These are phyloP conservation scores for Eulemur rufifrons DNA, from an alignment of 2,113 vertebrate species.

Conservation along the genomic window DNA sequence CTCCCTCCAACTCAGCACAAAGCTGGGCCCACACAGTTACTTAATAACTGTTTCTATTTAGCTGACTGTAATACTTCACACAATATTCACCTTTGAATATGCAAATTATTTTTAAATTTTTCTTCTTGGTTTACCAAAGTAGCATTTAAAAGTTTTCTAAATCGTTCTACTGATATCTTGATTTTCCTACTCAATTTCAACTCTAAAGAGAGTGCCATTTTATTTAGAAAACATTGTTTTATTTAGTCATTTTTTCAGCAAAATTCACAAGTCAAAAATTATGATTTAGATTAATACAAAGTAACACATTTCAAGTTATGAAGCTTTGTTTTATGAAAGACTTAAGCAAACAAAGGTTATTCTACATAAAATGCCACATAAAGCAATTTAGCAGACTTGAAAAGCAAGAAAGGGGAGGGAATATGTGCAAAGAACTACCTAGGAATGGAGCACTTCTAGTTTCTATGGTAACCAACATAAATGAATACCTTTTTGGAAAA, in stretches of 20 bases:
- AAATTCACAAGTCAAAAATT: conserved; percentile 34
- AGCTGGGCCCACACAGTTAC: not conserved
- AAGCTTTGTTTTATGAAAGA: conserved; percentile 33
- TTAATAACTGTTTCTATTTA: not conserved
- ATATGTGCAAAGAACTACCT: conserved; percentile 34
- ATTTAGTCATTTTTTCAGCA: not conserved
- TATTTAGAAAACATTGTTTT: conserved; percentile 50
- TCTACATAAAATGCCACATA: conserved; percentile 41
- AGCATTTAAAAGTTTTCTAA: conserved; percentile 50
- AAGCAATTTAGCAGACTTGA: conserved; percentile 66
- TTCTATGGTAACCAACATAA: conserved; percentile 79
- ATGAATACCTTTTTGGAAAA: conserved; percentile 76
- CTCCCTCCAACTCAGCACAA: not conserved
- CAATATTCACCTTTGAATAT: not conserved
- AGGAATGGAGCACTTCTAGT: conserved; percentile 68
- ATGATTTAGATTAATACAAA: not conserved
- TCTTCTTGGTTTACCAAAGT: conserved; percentile 12
- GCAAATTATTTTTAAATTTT: conserved; percentile 35
- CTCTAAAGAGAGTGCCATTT: conserved; percentile 15
- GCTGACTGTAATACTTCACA: not conserved
- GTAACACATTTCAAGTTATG: conserved; percentile 4
- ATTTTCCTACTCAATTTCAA: conserved; percentile 54
- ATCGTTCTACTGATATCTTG: not conserved
- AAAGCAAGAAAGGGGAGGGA: conserved; percentile 50
- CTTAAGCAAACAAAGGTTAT: conserved; percentile 42